phyloP scores from a whole-genome alignment of 2,888 invertebrate species.

The Coelopa pilipes region DNA sequence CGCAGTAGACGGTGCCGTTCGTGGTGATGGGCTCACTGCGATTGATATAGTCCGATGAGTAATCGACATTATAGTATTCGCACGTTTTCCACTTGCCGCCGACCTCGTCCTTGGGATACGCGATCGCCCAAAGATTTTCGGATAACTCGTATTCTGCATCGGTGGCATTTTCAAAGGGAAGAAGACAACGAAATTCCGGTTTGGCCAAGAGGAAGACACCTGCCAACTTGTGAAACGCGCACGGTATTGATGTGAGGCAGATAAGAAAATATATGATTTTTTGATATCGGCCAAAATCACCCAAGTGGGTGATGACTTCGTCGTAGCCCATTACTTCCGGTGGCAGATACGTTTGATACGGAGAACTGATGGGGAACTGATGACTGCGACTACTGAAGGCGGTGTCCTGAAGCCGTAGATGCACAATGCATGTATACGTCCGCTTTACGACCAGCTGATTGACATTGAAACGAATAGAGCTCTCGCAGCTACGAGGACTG shows the following conservation, averaged over 20 bases:
- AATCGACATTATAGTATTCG: conserved; percentile 67
- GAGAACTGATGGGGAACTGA: neutral
- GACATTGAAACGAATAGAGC: no score
- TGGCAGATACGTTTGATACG: neutral
- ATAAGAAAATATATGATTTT: conserved; percentile 75
- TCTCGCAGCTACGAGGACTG: no score
- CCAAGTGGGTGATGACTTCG: conserved; percentile 74
- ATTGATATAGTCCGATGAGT: conserved; percentile 58
- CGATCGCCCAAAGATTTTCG: conserved; percentile 65
- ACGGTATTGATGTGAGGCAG: conserved; percentile 77
- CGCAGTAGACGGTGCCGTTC: conserved; percentile 66
- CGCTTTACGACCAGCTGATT: no score
- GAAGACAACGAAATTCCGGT: conserved; percentile 73
- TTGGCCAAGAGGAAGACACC: conserved; percentile 78
- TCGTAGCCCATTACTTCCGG: conserved; percentile 74
- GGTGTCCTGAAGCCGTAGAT: neutral
- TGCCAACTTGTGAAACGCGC: conserved; percentile 79
- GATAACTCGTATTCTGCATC: conserved; percentile 66
- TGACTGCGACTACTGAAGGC: neutral
- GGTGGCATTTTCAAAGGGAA: conserved; percentile 69
- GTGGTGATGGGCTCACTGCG: conserved; percentile 48
- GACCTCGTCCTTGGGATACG: conserved; percentile 71
- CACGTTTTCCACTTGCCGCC: conserved; percentile 69
- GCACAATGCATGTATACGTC: no score
- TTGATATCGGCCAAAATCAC: conserved; percentile 79